A percentile compares a stretch with the other conserved stretches of the same genome.
Conservation (phyloP, 1,140 invertebrate genomes). For the Drosophila seguyi region DNA sequence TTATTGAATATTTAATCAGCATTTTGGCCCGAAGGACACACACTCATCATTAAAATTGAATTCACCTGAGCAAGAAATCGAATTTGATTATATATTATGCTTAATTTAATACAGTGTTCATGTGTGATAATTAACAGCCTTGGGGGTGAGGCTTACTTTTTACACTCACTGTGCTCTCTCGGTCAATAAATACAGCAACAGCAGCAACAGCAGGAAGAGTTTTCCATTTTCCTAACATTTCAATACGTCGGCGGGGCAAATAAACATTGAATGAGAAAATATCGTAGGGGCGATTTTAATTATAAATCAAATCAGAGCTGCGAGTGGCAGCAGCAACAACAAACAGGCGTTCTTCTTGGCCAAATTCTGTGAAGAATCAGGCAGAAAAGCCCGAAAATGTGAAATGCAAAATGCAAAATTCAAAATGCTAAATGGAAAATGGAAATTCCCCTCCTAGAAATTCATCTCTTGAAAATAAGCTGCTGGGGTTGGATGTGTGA, state of each 20-base stretch:
- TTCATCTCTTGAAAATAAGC: constrained; percentile 14
- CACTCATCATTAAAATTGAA: not conserved
- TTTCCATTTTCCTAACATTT: constrained; percentile 38
- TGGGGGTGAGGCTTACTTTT: not conserved
- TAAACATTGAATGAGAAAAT: constrained; percentile 56
- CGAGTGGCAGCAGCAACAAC: constrained; percentile 1
- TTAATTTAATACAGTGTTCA: not conserved
- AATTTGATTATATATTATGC: not conserved
- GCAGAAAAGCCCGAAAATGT: constrained; percentile 25
- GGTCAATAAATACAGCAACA: constrained; percentile 2
- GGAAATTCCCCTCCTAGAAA: not conserved
- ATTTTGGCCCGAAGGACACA: not conserved
- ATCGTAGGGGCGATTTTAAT: constrained; percentile 38
- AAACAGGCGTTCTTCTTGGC: constrained; percentile 6
- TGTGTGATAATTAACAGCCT: not conserved
- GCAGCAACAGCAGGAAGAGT: constrained; percentile 7
- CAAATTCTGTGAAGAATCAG: constrained; percentile 10
- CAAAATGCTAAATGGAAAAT: not conserved
- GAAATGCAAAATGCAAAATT: constrained; percentile 25
- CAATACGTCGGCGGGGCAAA: constrained; percentile 21
- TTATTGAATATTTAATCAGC: constrained; percentile 1
- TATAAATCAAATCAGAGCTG: constrained; percentile 33
- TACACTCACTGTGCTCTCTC: constrained; percentile 12
- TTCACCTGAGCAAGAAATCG: not conserved
- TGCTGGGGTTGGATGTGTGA: constrained; percentile 15